Base-by-base conservation (phyloP, 2,113 vertebrate species). In the Corythaeola cristata region DNA sequence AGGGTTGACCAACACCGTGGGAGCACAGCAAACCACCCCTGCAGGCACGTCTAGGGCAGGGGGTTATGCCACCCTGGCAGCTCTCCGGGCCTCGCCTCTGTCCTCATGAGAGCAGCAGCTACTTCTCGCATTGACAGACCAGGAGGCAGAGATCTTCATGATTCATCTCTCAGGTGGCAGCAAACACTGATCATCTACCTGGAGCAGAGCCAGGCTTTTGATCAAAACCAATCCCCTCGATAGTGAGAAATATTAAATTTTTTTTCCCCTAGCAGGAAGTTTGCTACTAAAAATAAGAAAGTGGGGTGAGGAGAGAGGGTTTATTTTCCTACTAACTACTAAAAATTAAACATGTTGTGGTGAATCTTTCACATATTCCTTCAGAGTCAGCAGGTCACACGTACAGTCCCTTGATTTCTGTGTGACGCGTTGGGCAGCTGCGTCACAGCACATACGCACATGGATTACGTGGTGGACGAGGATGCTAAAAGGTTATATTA, bases 271-370 rank as follows among this genome's bases (percentile, higher is more conserved):
- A 73, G 72, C 88, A 94, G 93, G 95, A 96, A 96, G 72, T 37
- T 93, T 80, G 88, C 72, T 93, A 49, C 92, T 95, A 90, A 96
- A 96, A 96, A 95, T 94, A 93, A 86, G 68, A 63, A 35, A 53
- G 44, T 49, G 69, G 23, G 32, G 45, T 59, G 89, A 91, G 73
- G 89, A 95, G 35, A 82, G 74, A 87, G 71, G 82, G 72, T 74
- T 94, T 93, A 44, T 94, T 95, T 96, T 94, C 78, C 93, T 88
- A 28, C 63, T 28, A 79, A 49, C 53, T 60, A 18, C 39, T 68
- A 28, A 85, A 95, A 88, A 81, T 85, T 55, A 19, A 24, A 73
- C 68, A 72, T 67, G 27, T 28, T 60, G 77, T 1, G 30, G 81
- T 63, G 67, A 85, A 76, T 58, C 22, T 88, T 90, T 93, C 85